These are phyloP conservation scores for Diphyllodes magnificus DNA, from an alignment of 2,113 vertebrate species.

Conservation along the genomic window DNA sequence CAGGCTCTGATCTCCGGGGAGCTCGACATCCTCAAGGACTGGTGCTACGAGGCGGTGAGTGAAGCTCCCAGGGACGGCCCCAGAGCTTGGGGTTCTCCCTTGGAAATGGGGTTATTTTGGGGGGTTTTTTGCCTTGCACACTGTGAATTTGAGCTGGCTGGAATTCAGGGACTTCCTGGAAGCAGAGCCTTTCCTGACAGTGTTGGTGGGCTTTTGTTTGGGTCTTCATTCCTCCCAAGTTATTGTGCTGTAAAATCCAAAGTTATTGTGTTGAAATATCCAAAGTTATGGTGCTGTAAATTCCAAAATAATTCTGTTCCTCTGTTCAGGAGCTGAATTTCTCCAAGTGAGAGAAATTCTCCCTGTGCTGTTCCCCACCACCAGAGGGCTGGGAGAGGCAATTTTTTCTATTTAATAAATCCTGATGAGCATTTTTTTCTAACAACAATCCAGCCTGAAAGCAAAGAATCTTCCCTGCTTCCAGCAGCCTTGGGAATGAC, in stretches of 20 bases:
- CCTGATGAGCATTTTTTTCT: not conserved
- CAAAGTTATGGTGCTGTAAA: not conserved
- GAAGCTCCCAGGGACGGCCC: not conserved
- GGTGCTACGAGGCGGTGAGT: constrained; percentile 97
- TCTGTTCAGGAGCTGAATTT: too few species aligned
- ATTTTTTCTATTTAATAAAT: not conserved
- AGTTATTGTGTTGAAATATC: not conserved
- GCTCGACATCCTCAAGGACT: constrained; percentile 95
- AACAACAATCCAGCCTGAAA: not conserved
- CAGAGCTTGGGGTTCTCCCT: not conserved
- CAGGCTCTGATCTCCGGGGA: constrained; percentile 94
- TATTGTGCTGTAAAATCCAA: not conserved
- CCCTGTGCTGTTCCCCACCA: not conserved
- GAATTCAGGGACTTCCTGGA: not conserved
- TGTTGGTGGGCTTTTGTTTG: not conserved
- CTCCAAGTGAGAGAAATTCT: not conserved
- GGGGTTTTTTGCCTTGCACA: not conserved
- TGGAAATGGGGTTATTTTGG: rapidly evolving
- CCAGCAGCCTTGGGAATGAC: not conserved
- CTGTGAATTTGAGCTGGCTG: not conserved
- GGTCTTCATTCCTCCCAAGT: not conserved
- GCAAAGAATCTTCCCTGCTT: not conserved
- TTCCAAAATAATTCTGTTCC: not conserved
- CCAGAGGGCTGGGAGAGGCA: not conserved
- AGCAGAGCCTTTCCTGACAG: not conserved